phyloP scores from a whole-genome alignment of 2,113 vertebrate genomes.

The Australoheros scitulus region DNA sequence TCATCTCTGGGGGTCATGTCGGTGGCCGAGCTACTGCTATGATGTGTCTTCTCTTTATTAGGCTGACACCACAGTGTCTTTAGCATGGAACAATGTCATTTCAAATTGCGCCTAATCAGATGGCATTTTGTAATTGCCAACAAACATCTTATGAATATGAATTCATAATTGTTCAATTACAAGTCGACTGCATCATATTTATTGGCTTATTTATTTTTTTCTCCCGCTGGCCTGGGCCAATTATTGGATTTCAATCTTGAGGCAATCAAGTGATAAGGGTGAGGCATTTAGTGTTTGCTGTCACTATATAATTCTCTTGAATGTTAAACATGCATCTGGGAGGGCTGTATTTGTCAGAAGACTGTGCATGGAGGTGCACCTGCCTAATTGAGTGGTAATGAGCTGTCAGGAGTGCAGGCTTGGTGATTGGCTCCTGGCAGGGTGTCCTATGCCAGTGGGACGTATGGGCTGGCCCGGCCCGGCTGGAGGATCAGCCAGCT shows the following conservation, averaged over 20 bases:
- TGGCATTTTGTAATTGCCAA: conserved; percentile 73
- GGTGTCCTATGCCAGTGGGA: conserved; percentile 68
- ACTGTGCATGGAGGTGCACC: conserved; percentile 72
- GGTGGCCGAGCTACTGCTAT: conserved; percentile 30
- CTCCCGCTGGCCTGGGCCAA: conserved; percentile 69
- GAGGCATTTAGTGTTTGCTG: conserved; percentile 75
- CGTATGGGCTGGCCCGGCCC: conserved; percentile 60
- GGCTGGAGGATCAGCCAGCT: conserved; percentile 64
- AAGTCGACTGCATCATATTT: conserved; percentile 70
- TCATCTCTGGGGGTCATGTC: conserved; percentile 67
- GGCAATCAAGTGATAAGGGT: conserved; percentile 77
- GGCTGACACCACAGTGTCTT: conserved; percentile 63
- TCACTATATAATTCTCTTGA: conserved; percentile 73
- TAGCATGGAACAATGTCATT: conserved; percentile 69
- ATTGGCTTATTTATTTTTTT: conserved; percentile 58
- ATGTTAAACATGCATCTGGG: conserved; percentile 78
- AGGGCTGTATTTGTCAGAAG: conserved; percentile 68
- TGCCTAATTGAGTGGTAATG: conserved; percentile 83
- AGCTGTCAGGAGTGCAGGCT: conserved; percentile 73
- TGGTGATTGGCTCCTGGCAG: conserved; percentile 68
- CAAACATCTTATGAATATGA: conserved; percentile 74
- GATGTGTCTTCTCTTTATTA: conserved; percentile 67
- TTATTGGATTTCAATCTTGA: conserved; percentile 78
- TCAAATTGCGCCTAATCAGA: conserved; percentile 73
- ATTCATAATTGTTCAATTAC: conserved; percentile 79